A percentile compares a stretch with the other conserved stretches of the same genome.
Conservation (phyloP, 2,113 vertebrate species). For the Embiotoca jacksoni region DNA sequence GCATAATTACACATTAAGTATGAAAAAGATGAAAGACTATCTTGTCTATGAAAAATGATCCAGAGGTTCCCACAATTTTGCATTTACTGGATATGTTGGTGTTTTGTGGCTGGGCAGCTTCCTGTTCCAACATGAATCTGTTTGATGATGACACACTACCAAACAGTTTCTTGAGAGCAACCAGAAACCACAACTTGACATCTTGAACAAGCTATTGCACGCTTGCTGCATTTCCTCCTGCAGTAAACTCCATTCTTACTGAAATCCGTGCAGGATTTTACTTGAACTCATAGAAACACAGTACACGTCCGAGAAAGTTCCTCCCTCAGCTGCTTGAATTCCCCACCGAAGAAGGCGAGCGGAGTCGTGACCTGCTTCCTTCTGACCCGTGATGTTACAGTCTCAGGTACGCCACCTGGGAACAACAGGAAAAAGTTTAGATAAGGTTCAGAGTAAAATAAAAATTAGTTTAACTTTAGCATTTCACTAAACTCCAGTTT, state of each 20-base stretch:
- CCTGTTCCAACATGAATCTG: slow-evolving; percentile 38
- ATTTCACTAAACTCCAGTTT: slow-evolving; percentile 21
- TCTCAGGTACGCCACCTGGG: slow-evolving; percentile 78
- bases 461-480: slow-evolving; percentile 8
- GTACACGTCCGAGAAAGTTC: background rate
- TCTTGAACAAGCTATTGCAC: background rate
- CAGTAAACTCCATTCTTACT: background rate
- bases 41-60: background rate
- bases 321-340: slow-evolving; percentile 4
- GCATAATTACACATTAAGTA: background rate
- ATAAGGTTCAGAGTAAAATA: background rate
- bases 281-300: background rate
- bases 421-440: slow-evolving; percentile 26
- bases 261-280: background rate
- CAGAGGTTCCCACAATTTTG: background rate
- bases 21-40: background rate
- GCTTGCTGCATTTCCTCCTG: background rate
- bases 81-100: slow-evolving; percentile 4
- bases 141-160: background rate
- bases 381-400: slow-evolving; percentile 61
- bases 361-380: slow-evolving; percentile 3
- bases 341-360: background rate
- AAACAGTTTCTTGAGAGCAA: slow-evolving; percentile 11
- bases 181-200: slow-evolving; percentile 1
- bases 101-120: background rate